phyloP scores from a whole-genome alignment of 2,888 invertebrate species.

The Taphrorychus bicolor region DNA sequence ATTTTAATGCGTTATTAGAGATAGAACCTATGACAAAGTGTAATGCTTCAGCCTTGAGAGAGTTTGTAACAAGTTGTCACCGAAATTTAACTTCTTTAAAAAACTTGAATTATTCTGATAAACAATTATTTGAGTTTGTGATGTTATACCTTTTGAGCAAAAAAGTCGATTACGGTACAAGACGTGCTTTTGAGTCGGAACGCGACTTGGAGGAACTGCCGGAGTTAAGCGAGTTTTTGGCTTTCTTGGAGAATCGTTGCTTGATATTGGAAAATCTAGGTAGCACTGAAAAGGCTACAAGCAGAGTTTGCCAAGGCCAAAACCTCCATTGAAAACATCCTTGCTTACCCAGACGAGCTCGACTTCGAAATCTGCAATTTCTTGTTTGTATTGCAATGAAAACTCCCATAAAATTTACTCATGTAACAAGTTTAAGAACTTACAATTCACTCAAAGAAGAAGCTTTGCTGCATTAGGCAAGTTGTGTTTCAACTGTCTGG shows the following conservation, averaged over 20 bases:
- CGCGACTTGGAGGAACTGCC: background rate
- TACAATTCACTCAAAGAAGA: background rate
- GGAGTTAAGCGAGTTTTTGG: background rate
- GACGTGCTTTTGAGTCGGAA: background rate
- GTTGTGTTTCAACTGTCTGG: background rate
- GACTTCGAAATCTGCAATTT: background rate
- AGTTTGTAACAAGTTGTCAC: background rate
- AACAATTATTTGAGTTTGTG: background rate
- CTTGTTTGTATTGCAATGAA: background rate
- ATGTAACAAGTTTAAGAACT: background rate
- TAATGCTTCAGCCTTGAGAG: background rate
- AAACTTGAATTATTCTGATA: background rate
- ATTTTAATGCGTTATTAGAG: background rate
- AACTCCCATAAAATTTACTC: background rate
- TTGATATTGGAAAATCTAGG: background rate
- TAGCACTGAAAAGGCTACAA: background rate
- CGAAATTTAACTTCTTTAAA: background rate
- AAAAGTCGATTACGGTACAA: background rate
- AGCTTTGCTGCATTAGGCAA: background rate
- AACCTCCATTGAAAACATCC: no score
- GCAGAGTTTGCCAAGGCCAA: background rate
- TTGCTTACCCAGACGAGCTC: no score
- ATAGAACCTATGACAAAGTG: background rate
- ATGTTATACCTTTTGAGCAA: background rate
- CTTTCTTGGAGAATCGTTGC: background rate